Percentiles rank a stretch among this genome's conserved stretches.
phyloP scores from a whole-genome alignment of 2,888 invertebrate genomes.

The Meta bourneti region DNA sequence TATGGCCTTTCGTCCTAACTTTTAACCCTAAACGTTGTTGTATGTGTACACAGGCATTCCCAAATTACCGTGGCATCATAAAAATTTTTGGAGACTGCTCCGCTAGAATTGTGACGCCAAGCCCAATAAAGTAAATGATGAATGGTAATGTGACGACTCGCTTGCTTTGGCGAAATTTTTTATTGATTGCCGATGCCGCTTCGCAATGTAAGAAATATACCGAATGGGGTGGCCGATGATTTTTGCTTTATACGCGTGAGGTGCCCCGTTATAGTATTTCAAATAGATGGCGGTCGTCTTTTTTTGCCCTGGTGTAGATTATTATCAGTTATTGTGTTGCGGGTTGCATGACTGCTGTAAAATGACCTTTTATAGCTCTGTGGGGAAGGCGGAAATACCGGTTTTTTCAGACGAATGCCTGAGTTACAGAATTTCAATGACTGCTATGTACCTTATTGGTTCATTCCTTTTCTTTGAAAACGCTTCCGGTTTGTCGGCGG shows the following conservation, averaged over 20 bases:
- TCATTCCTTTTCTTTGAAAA: too few species aligned
- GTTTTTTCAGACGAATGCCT: too few species aligned
- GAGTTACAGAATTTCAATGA: too few species aligned
- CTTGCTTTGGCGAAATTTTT: constrained; percentile 51
- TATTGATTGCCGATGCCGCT: constrained; percentile 56
- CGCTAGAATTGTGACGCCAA: constrained; percentile 63
- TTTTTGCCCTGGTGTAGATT: too few species aligned
- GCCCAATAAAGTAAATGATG: constrained; percentile 69
- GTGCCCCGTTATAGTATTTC: constrained; percentile 33
- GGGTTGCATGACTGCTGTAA: not conserved
- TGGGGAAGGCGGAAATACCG: not conserved
- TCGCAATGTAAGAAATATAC: constrained; percentile 45
- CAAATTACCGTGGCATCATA: constrained; percentile 66
- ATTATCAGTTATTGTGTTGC: too few species aligned
- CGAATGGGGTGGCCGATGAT: constrained; percentile 18
- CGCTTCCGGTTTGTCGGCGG: too few species aligned
- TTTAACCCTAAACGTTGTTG: constrained; percentile 73
- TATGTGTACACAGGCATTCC: constrained; percentile 67
- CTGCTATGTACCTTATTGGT: too few species aligned
- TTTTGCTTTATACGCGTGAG: constrained; percentile 32
- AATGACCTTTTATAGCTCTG: not conserved
- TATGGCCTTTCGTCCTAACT: constrained; percentile 69
- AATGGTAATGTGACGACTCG: constrained; percentile 58
- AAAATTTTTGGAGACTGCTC: constrained; percentile 57
- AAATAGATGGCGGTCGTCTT: not conserved